phyloP scores from a whole-genome alignment of 2,888 invertebrate genomes.

The Mythimna albipuncta region DNA sequence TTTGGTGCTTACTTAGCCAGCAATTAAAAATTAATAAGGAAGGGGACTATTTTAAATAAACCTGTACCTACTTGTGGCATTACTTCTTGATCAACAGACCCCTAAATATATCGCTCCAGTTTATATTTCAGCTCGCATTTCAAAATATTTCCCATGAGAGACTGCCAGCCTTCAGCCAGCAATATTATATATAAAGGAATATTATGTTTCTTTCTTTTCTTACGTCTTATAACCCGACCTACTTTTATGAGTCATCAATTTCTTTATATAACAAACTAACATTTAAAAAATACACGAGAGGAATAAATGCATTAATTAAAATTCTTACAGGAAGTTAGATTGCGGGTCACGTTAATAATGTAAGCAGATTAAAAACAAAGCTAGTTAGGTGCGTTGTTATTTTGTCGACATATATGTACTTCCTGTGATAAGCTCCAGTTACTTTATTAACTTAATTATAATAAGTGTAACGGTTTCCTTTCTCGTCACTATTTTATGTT shows the following conservation, averaged over 20 bases:
- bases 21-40: slow-evolving; percentile 3
- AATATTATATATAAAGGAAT: slow-evolving; percentile 43
- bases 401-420: slow-evolving; percentile 62
- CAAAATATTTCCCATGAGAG: slow-evolving; percentile 85
- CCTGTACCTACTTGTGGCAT: slow-evolving; percentile 20
- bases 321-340: slow-evolving; percentile 67
- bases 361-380: slow-evolving; percentile 61
- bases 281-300: slow-evolving; percentile 12
- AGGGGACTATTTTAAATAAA: background rate
- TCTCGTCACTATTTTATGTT: slow-evolving; percentile 31
- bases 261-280: slow-evolving; percentile 3
- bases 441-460: slow-evolving; percentile 58
- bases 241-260: slow-evolving; percentile 21
- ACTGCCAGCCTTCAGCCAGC: slow-evolving; percentile 54
- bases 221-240: slow-evolving; percentile 14
- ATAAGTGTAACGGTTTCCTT: slow-evolving; percentile 61
- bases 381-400: slow-evolving; percentile 62
- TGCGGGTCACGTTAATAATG: slow-evolving; percentile 64
- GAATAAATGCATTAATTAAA: slow-evolving; percentile 55
- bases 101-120: slow-evolving; percentile 69
- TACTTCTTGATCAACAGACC: slow-evolving; percentile 58
- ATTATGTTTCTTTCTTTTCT: slow-evolving; percentile 36
- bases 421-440: slow-evolving; percentile 70
- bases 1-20: background rate
- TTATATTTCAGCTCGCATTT: slow-evolving; percentile 80